Evolutionary conservation across 2,888 invertebrate genomes (phyloP).

Genomic region (Odontocerum albicorne): DNA sequence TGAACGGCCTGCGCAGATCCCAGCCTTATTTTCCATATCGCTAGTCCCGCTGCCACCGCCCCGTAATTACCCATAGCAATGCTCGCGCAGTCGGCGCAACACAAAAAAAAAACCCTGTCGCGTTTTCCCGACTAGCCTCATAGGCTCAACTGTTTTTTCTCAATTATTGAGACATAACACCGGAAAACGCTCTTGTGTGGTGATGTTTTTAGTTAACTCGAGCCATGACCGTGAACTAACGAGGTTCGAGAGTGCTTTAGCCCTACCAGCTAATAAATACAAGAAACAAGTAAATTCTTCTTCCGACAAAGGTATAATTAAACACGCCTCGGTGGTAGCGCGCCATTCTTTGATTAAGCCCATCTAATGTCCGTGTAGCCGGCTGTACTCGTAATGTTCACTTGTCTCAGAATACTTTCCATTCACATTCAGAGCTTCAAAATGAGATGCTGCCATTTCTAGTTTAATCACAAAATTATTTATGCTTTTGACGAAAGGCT

Average conservation of each 20-base stretch:
- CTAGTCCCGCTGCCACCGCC: not conserved
- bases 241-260: not conserved
- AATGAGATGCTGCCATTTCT: too few relatives aligned
- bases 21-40: not conserved
- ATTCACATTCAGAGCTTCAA: not conserved
- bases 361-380: not conserved
- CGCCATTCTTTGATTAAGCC: conserved; percentile 3
- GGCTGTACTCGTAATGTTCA: not conserved
- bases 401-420: not conserved
- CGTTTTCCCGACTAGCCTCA: not conserved
- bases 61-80: not conserved
- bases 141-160: too few relatives aligned
- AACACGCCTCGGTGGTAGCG: conserved; percentile 8
- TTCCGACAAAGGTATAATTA: conserved; percentile 3
- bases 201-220: not conserved
- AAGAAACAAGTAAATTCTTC: conserved; percentile 11
- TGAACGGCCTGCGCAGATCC: too few relatives aligned
- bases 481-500: too few relatives aligned
- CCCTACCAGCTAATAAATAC: conserved; percentile 1
- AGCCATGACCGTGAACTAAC: not conserved
- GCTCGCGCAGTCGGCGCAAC: not conserved
- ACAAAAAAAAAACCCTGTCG: not conserved
- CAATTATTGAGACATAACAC: too few relatives aligned
- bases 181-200: not conserved
- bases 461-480: too few relatives aligned